Evolutionary conservation across 2,888 invertebrate genomes (phyloP).

Genomic region (Nemoura dubitans): DNA sequence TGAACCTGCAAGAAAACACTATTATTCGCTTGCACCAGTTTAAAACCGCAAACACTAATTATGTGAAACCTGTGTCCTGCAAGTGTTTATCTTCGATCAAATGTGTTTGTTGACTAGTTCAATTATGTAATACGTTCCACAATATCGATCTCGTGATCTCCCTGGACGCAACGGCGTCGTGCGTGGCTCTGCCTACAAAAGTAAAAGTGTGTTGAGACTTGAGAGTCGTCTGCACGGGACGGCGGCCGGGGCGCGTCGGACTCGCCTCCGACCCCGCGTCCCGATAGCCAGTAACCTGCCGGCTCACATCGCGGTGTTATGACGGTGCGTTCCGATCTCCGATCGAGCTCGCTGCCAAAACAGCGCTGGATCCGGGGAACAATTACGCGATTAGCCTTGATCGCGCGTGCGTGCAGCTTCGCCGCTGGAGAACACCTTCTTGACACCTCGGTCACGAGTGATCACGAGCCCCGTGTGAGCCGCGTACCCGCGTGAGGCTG

Average conservation of each 20-base stretch:
- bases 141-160: background rate
- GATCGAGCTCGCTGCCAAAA: background rate
- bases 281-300: background rate
- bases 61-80: too few species aligned
- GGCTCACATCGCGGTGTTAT: too few species aligned
- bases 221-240: background rate
- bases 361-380: conserved; percentile 2
- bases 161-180: background rate
- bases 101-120: background rate
- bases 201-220: background rate
- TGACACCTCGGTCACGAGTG: conserved; percentile 39
- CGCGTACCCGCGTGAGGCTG: background rate
- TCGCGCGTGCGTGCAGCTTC: conserved; percentile 16
- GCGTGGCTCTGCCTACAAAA: background rate
- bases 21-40: too few species aligned
- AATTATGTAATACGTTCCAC: background rate
- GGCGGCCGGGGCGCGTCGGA: background rate
- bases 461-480: background rate
- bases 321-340: background rate
- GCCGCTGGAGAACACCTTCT: background rate
- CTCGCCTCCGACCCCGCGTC: background rate
- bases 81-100: background rate
- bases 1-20: too few species aligned
- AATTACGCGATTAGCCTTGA: conserved; percentile 45
- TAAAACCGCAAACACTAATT: too few species aligned